Conservation (phyloP, 1,140 invertebrate genomes). For the Phenacoccus solenopsis region DNA sequence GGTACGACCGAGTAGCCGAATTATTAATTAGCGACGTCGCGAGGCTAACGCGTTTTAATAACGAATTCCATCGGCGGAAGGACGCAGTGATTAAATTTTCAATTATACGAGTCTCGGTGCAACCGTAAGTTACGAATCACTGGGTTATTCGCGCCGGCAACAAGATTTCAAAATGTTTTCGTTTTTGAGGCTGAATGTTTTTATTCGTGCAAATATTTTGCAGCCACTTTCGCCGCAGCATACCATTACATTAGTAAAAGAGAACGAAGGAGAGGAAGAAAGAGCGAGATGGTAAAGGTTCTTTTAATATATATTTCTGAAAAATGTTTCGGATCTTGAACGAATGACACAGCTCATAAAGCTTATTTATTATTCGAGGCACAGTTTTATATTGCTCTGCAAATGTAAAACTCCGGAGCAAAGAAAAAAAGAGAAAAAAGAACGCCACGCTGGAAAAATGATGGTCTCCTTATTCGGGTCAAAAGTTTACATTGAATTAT, state of each 20-base stretch:
- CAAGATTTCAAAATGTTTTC: not conserved
- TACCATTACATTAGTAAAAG: not conserved
- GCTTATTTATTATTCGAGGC: constrained; percentile 13
- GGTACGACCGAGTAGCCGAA: no score
- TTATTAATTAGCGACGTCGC: no score
- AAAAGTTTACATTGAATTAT: constrained; percentile 3
- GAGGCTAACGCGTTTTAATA: no score
- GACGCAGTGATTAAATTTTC: not conserved
- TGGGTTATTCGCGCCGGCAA: not conserved
- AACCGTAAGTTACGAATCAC: not conserved
- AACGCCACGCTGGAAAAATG: constrained; percentile 1
- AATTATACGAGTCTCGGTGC: not conserved
- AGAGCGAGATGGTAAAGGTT: not conserved
- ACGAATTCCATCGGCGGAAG: not conserved
- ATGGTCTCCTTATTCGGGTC: not conserved
- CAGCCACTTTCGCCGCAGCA: not conserved
- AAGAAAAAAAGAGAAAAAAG: no score
- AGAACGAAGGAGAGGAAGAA: not conserved
- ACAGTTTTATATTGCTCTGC: not conserved
- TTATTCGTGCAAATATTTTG: constrained; percentile 2
- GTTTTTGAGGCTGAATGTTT: not conserved
- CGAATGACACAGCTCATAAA: constrained; percentile 17
- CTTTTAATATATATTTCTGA: constrained; percentile 7
- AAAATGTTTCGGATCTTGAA: constrained; percentile 8
- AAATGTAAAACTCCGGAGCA: constrained; percentile 7